Base-by-base conservation (phyloP, 2,113 vertebrate species). In the Erpornis zantholeuca region DNA sequence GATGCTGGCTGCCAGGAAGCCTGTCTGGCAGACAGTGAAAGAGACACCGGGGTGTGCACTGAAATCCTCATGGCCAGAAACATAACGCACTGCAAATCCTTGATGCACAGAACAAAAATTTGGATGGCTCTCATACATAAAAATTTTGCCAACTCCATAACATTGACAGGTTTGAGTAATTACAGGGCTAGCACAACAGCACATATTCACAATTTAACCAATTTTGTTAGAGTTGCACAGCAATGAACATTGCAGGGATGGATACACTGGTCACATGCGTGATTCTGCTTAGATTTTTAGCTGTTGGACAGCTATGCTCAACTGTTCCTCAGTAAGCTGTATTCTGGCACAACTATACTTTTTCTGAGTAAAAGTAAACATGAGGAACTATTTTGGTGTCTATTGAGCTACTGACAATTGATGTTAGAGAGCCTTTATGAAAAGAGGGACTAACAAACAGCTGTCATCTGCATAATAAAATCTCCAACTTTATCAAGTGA, bases 101-200 rank as follows among this genome's bases (percentile, higher is more conserved):
- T 23, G 36, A 12, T 3, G 31, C 17, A 35, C 42, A 66, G 60
- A 82, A 80, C 3, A 21, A 45, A 82, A 91, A 77, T 64, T 8
- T 0, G 0, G 12, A 27, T 4, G 45, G 45, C 7, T 63, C 21
- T 45, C 20, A 24, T 9, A 20, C 3, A 3, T 5, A 49, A 63
- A 69, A 66, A 59, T 42, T 82, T 66, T 94, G 52, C 27, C 47
- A 35, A 59, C 29, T 82, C 57, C 49, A 0, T 24, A 64, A 28
- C 29, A 21, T 3, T 13, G 44, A 28, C 22, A 36, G 11, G 36
- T 56, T 52, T 60, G n/a, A 65, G 28, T 38, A 60, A 64, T 56
- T 47, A 76, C 40, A 65, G 36, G 36, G 29, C 36, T 31, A 71
- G 42, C 15, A 79, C 29, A 75, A 68, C 15, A 82, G 56, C 35